These are phyloP conservation scores for Brevipalpus yothersi DNA, from an alignment of 1,140 invertebrate genomes.

Conservation along the genomic window DNA sequence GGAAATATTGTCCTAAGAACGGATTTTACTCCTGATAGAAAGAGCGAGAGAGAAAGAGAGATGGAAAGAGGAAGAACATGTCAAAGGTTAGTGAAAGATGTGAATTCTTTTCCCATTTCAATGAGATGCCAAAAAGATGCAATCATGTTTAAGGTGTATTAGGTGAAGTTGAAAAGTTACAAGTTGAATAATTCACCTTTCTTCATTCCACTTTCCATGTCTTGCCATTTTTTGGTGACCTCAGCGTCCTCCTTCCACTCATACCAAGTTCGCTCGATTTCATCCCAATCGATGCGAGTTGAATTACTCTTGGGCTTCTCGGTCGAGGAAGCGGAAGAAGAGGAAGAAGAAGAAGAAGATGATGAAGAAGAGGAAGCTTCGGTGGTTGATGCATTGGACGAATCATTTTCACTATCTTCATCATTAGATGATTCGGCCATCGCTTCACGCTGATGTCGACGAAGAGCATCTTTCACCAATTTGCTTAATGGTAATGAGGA, in stretches of 20 bases:
- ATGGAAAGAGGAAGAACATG: neutral
- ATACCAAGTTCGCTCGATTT: constrained; percentile 6
- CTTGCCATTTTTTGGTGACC: constrained; percentile 7
- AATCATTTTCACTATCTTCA: neutral
- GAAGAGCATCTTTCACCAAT: neutral
- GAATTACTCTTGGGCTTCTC: neutral
- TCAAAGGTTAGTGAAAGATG: neutral
- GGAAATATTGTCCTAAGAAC: constrained; percentile 7
- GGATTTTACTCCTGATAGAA: constrained; percentile 3
- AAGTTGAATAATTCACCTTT: constrained; percentile 4
- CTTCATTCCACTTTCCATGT: constrained; percentile 8
- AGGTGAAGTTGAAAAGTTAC: neutral
- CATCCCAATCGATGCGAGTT: constrained; percentile 3
- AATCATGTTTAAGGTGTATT: neutral
- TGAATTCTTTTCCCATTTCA: too few relatives aligned
- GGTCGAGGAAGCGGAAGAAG: too few relatives aligned
- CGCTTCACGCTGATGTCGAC: neutral
- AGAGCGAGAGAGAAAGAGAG: neutral
- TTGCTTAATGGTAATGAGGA: neutral
- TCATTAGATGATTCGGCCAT: neutral
- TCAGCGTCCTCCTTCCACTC: constrained; percentile 5
- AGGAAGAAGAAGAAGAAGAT: neutral
- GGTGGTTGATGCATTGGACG: neutral
- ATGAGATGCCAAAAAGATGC: too few relatives aligned
- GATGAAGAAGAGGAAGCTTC: neutral